Evolutionary conservation across 2,888 invertebrate genomes (phyloP).

Genomic region (Osedax fenrisi): DNA sequence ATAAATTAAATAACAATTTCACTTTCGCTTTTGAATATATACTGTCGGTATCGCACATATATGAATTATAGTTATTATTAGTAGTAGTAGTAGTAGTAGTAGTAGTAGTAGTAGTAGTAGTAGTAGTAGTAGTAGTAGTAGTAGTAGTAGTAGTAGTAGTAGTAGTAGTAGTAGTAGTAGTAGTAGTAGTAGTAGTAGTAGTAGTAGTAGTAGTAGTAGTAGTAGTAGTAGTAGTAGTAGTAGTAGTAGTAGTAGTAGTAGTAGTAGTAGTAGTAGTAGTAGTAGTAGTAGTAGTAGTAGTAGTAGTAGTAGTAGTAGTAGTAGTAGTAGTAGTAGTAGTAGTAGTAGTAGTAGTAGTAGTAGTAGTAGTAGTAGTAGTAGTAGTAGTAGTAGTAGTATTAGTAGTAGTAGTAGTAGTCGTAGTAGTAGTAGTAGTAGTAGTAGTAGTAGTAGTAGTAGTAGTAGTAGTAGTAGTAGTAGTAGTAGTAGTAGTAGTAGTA

Average conservation of each 20-base stretch:
- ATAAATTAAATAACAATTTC: no score
- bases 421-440: slow-evolving; percentile 19
- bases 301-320: slow-evolving; percentile 21
- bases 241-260: neutral
- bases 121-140: neutral
- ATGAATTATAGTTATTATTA: no score
- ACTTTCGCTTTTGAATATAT: no score
- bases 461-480: slow-evolving; percentile 23
- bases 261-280: slow-evolving; percentile 22
- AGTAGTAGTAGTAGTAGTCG: no score
- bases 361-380: slow-evolving; percentile 20
- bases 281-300: slow-evolving; percentile 17
- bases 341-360: slow-evolving; percentile 21
- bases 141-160: neutral
- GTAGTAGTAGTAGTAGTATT: slow-evolving; percentile 18
- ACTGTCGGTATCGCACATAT: no score
- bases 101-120: neutral
- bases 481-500: slow-evolving; percentile 9
- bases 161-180: slow-evolving; percentile 6
- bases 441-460: slow-evolving; percentile 17
- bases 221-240: slow-evolving; percentile 2
- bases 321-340: slow-evolving; percentile 23
- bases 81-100: no score
- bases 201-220: slow-evolving; percentile 14
- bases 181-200: neutral